Conservation (phyloP, 2,113 vertebrate species). For the Notiomystis cincta region DNA sequence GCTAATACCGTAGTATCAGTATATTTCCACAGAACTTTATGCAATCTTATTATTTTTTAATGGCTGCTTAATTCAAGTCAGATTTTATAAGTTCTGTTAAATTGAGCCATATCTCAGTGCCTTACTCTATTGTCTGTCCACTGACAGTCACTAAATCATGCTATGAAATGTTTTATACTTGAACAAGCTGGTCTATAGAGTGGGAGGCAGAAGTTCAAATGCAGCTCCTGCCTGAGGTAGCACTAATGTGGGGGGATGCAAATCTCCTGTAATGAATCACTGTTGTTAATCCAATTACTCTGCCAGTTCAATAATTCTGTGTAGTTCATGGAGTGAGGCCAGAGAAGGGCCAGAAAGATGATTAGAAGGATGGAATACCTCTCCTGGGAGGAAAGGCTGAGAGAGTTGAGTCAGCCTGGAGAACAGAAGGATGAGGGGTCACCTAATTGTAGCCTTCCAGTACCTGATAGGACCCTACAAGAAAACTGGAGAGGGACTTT, state of each 20-base stretch:
- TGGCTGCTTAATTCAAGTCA: not conserved
- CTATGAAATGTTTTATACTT: not conserved
- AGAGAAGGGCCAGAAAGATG: not conserved
- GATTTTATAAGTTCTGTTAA: not conserved
- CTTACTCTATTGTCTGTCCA: not conserved
- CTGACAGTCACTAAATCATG: not conserved
- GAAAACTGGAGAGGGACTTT: not conserved
- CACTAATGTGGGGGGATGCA: not conserved
- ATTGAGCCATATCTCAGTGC: not conserved
- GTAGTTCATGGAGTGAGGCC: not conserved
- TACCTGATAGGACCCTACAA: not conserved
- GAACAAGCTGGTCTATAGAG: not conserved
- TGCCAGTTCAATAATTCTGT: not conserved
- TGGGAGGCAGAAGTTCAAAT: not conserved
- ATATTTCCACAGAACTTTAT: not conserved
- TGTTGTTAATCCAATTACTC: not conserved
- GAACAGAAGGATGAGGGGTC: not conserved
- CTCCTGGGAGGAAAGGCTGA: not conserved
- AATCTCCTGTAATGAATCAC: not conserved
- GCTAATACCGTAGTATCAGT: rapidly evolving
- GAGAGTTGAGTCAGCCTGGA: not conserved
- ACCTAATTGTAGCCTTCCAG: not conserved
- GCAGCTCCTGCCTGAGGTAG: not conserved
- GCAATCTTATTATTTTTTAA: not conserved
- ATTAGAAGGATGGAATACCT: not conserved